A percentile compares a stretch with the other conserved stretches of the same genome.
Conservation (phyloP, 2,797 vertebrate genomes). For the Scyliorhinus canicula region DNA sequence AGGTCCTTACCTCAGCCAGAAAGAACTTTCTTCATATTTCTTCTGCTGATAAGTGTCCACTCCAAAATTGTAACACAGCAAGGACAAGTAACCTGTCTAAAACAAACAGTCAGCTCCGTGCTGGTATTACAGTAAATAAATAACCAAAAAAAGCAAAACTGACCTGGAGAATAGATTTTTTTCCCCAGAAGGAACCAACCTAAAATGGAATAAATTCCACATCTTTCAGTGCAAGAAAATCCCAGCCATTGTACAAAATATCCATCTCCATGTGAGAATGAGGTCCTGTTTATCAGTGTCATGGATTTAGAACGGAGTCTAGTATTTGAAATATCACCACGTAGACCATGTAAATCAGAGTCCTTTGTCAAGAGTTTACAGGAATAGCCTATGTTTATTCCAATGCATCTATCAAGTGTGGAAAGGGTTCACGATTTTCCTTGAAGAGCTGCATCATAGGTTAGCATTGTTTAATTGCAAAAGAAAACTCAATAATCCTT, state of each 20-base stretch:
- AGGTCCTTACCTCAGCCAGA: constrained; percentile 78
- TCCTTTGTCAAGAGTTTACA: not conserved
- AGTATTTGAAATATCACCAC: not conserved
- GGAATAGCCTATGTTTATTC: no score
- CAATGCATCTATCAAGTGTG: no score
- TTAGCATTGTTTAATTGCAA: not conserved
- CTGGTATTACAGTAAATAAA: not conserved
- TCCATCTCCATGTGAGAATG: not conserved
- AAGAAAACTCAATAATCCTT: not conserved
- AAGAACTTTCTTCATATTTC: constrained; percentile 72
- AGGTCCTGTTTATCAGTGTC: not conserved
- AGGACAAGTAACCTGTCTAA: constrained; percentile 73
- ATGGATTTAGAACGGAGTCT: not conserved
- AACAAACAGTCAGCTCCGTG: constrained; percentile 38
- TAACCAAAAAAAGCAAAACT: not conserved
- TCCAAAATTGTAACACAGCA: constrained; percentile 88
- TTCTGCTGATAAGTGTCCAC: constrained; percentile 65
- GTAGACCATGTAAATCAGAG: not conserved
- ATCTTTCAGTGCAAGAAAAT: not conserved
- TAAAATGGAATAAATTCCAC: not conserved
- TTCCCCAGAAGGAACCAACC: not conserved
- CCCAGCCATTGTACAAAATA: not conserved
- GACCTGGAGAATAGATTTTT: not conserved
- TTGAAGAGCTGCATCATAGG: not conserved
- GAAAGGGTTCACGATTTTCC: no score